Conservation (phyloP, 2,888 invertebrate genomes). For the Agonopterix subpropinquella region DNA sequence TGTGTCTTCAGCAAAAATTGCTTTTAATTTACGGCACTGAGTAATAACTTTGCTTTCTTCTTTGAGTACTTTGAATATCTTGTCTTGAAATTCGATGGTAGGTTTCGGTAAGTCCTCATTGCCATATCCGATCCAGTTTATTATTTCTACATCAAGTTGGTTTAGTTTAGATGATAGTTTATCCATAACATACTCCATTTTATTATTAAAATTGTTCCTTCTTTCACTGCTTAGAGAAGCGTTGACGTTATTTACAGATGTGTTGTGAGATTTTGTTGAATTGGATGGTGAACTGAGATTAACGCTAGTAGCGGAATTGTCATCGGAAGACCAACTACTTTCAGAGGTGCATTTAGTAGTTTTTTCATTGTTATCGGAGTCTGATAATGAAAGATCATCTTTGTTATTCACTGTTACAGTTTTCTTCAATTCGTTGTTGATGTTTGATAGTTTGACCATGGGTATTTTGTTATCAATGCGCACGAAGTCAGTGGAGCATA, state of each 20-base stretch:
- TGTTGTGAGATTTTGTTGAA: constrained; percentile 4
- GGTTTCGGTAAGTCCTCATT: constrained; percentile 14
- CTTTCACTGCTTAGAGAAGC: neutral
- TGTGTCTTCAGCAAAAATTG: constrained; percentile 7
- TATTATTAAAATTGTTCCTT: neutral
- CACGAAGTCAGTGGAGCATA: constrained; percentile 37
- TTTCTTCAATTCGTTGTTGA: constrained; percentile 14
- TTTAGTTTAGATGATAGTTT: constrained; percentile 26
- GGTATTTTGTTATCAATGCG: constrained; percentile 50
- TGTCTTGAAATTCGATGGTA: constrained; percentile 19
- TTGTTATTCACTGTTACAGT: neutral
- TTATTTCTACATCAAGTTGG: constrained; percentile 34
- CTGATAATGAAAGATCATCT: neutral
- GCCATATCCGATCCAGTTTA: constrained; percentile 34
- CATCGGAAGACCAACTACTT: neutral
- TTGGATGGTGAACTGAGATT: constrained; percentile 26
- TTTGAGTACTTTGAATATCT: constrained; percentile 27
- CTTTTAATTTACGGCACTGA: constrained; percentile 26
- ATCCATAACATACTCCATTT: constrained; percentile 14
- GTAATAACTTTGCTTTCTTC: constrained; percentile 30
- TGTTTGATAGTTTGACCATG: constrained; percentile 31
- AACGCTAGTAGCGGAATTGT: constrained; percentile 10
- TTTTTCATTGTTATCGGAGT: constrained; percentile 4
- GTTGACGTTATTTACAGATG: neutral
- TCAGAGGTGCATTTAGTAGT: neutral